Evolutionary conservation across 2,888 invertebrate genomes (phyloP).

Genomic region (Mechanitis mazaeus): DNA sequence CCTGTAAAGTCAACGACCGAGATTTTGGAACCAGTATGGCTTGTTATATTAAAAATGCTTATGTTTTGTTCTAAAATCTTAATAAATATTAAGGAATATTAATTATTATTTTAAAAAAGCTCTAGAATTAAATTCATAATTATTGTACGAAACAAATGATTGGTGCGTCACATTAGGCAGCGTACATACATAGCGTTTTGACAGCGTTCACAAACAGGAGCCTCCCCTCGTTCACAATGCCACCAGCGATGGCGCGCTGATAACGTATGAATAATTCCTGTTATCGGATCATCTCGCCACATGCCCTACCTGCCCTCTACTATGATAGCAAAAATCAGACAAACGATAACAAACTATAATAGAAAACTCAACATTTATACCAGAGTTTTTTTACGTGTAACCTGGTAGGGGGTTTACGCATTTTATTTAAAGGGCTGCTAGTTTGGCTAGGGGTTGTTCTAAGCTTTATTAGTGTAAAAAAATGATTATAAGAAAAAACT

Average conservation of each 20-base stretch:
- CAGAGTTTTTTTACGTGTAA: constrained; percentile 2
- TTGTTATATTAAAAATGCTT: too few relatives aligned
- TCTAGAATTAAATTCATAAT: too few relatives aligned
- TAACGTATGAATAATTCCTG: constrained; percentile 76
- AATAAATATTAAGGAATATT: too few relatives aligned
- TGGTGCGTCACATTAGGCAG: constrained; percentile 62
- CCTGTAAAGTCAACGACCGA: too few relatives aligned
- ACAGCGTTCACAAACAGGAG: constrained; percentile 67
- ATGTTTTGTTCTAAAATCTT: too few relatives aligned
- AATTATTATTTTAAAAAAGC: too few relatives aligned
- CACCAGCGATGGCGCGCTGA: constrained; percentile 70
- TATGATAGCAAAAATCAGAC: constrained; percentile 50
- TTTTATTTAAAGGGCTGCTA: constrained; percentile 71
- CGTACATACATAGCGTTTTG: constrained; percentile 68
- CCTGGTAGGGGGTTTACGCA: constrained; percentile 59
- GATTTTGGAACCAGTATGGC: too few relatives aligned
- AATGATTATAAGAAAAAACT: neutral
- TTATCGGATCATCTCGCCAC: constrained; percentile 75
- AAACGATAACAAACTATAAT: constrained; percentile 40
- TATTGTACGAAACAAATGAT: constrained; percentile 62
- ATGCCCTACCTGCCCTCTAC: constrained; percentile 74
- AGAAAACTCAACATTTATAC: constrained; percentile 6
- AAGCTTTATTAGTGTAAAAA: constrained; percentile 60
- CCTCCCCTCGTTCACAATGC: constrained; percentile 74
- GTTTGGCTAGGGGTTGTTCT: constrained; percentile 67